A percentile compares a stretch with the other conserved stretches of the same genome.
Conservation (phyloP, 1,140 invertebrate species). For the Heterodera schachtii region DNA sequence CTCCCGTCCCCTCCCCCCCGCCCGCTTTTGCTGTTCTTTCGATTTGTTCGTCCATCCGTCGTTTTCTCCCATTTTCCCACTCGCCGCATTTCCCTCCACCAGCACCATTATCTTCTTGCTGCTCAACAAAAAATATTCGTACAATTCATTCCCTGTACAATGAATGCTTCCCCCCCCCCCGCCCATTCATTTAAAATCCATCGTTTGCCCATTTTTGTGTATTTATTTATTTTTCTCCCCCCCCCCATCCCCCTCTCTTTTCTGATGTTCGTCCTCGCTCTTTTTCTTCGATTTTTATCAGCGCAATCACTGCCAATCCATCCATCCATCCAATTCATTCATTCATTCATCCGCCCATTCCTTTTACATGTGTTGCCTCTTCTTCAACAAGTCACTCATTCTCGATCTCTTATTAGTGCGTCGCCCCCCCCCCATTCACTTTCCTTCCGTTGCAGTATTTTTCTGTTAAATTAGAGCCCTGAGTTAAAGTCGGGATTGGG, state of each 20-base stretch:
- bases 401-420: no score
- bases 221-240: background rate
- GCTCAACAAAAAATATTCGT: slow-evolving; percentile 5
- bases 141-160: background rate
- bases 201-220: background rate
- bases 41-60: background rate
- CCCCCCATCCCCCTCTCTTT: no score
- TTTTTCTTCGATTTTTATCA: background rate
- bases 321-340: no score
- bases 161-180: no score
- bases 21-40: background rate
- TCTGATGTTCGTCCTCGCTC: background rate
- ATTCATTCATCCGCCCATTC: no score
- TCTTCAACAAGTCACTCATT: no score
- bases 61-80: background rate
- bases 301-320: no score
- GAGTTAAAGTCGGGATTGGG: no score
- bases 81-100: background rate
- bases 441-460: no score
- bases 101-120: background rate
- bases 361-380: no score
- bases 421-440: no score
- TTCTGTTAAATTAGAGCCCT: no score
- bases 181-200: background rate
- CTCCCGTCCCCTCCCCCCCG: background rate